Percentiles rank a stretch among this genome's conserved stretches.
These are phyloP conservation scores for Trichonephila inaurata DNA, from an alignment of 1,140 invertebrate species.

Conservation along the genomic window DNA sequence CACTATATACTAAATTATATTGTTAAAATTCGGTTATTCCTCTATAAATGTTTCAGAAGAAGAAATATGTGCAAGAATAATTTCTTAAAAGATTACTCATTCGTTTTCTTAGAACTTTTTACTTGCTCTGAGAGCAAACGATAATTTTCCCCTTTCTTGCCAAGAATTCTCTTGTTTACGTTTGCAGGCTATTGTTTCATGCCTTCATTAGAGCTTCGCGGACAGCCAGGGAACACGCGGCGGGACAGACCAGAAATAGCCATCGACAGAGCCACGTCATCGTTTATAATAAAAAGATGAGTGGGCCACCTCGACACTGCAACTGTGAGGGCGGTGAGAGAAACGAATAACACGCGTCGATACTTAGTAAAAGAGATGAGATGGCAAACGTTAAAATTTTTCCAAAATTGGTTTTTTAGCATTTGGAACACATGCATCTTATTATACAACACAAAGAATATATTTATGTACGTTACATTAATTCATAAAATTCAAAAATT, in stretches of 20 bases:
- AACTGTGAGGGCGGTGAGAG: neutral
- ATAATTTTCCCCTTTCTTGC: neutral
- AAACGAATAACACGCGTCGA: neutral
- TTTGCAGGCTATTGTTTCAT: slow-evolving; percentile 45
- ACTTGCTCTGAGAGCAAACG: neutral
- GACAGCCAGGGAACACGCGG: slow-evolving; percentile 41
- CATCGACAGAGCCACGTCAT: slow-evolving; percentile 17
- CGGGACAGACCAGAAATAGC: slow-evolving; percentile 51
- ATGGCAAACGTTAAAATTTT: too few species aligned
- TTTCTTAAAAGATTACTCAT: neutral
- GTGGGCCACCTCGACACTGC: slow-evolving; percentile 3
- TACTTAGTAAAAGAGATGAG: too few species aligned
- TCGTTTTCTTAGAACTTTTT: too few species aligned
- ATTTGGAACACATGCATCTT: too few species aligned
- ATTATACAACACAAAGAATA: too few species aligned
- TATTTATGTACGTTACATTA: too few species aligned
- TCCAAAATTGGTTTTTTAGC: too few species aligned
- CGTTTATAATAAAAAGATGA: slow-evolving; percentile 44
- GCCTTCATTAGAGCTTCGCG: slow-evolving; percentile 47
- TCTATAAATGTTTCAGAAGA: neutral
- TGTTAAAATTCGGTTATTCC: too few species aligned
- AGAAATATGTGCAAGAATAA: neutral
- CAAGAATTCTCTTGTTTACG: slow-evolving; percentile 12
- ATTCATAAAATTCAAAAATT: too few species aligned
- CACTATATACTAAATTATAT: too few species aligned